Conservation (phyloP, 2,797 vertebrate species). For the Apodemus agrarius region DNA sequence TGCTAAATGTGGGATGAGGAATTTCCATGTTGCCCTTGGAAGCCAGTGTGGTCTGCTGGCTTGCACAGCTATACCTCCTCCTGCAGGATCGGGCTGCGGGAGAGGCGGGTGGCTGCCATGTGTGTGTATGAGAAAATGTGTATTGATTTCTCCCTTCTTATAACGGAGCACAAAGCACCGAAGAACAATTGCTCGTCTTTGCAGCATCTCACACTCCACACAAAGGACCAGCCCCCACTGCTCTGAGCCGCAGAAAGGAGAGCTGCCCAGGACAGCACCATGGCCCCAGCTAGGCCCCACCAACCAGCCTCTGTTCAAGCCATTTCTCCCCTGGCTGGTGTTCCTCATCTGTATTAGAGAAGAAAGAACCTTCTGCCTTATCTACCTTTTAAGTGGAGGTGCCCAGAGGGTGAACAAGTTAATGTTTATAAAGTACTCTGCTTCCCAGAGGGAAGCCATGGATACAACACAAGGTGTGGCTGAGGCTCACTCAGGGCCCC, state of each 20-base stretch:
- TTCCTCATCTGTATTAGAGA: slow-evolving; percentile 61
- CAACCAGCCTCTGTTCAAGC: slow-evolving; percentile 5
- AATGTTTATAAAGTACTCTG: slow-evolving; percentile 77
- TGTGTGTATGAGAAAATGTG: slow-evolving; percentile 77
- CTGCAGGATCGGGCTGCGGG: slow-evolving; percentile 11
- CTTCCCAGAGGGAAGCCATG: slow-evolving; percentile 59
- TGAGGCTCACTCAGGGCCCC: slow-evolving; percentile 53
- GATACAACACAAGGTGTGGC: slow-evolving; percentile 62
- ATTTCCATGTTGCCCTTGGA: slow-evolving; percentile 32
- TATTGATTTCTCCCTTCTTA: slow-evolving; percentile 81
- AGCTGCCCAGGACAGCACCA: neutral
- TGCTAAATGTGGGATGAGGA: slow-evolving; percentile 33
- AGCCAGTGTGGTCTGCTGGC: neutral
- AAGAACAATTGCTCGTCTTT: slow-evolving; percentile 74
- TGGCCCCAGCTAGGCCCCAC: neutral
- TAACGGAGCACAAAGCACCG: slow-evolving; percentile 74
- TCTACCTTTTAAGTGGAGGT: slow-evolving; percentile 71
- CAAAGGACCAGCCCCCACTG: slow-evolving; percentile 71
- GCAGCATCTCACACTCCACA: slow-evolving; percentile 70
- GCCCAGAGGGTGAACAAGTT: slow-evolving; percentile 70
- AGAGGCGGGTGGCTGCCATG: slow-evolving; percentile 45
- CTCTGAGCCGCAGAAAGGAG: slow-evolving; percentile 33
- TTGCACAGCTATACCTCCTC: neutral
- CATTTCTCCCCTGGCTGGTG: slow-evolving; percentile 36
- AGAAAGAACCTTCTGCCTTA: slow-evolving; percentile 73